Percentiles rank a stretch among this genome's conserved stretches.
These are phyloP conservation scores for Rhabdomys dilectus DNA, from an alignment of 2,113 vertebrate genomes.

Conservation along the genomic window DNA sequence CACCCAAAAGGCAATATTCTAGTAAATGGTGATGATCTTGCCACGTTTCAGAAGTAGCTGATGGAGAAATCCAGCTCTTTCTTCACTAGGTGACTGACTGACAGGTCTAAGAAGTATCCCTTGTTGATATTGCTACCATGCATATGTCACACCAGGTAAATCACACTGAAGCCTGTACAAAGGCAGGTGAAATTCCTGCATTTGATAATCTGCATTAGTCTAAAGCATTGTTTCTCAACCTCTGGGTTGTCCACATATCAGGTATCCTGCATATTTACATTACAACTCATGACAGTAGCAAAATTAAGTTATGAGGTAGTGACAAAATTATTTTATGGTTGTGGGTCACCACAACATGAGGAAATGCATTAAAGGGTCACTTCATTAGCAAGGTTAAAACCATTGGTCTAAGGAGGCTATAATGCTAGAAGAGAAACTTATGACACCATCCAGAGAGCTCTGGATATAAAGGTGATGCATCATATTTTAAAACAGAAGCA, in stretches of 20 bases:
- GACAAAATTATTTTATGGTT: not conserved
- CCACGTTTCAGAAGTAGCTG: not conserved
- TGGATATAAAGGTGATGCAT: not conserved
- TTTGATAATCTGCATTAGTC: not conserved
- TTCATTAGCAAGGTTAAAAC: not conserved
- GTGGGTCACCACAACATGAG: not conserved
- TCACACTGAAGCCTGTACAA: not conserved
- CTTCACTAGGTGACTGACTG: not conserved
- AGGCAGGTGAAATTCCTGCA: not conserved
- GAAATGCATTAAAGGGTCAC: not conserved
- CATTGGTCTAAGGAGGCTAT: not conserved
- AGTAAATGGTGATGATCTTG: not conserved
- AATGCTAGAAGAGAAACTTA: not conserved
- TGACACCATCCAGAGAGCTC: not conserved
- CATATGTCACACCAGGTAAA: not conserved
- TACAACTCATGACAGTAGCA: not conserved
- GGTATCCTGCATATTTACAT: not conserved
- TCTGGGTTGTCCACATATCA: not conserved
- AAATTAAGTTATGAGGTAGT: not conserved
- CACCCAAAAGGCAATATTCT: too few species aligned
- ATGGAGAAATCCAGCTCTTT: not conserved
- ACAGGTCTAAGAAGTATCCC: not conserved
- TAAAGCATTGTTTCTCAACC: not conserved
- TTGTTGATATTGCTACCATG: not conserved
- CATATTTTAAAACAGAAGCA: not conserved